phyloP scores from a whole-genome alignment of 2,113 vertebrate species.

The Neoarius graeffei region DNA sequence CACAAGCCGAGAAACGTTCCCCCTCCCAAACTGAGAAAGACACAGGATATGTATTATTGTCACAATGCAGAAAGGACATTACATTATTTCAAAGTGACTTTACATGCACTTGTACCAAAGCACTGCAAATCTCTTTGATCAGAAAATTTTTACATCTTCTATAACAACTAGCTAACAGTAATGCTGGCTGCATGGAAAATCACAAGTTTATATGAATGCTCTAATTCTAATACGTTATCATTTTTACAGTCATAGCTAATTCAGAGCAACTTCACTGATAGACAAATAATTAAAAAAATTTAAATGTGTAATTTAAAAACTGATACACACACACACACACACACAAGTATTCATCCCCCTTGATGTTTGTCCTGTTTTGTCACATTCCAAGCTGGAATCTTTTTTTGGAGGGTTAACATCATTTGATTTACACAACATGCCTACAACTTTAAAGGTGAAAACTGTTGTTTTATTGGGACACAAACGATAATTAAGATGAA shows the following conservation, averaged over 20 bases:
- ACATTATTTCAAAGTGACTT: not conserved
- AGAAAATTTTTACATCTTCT: not conserved
- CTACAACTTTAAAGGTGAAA: no score
- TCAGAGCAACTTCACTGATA: not conserved
- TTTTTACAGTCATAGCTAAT: not conserved
- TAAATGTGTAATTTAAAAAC: no score
- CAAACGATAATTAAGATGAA: no score
- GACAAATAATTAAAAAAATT: not conserved
- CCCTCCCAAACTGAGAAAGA: slow-evolving; percentile 78
- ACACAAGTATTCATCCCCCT: no score
- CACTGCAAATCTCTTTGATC: not conserved
- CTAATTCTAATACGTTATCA: not conserved
- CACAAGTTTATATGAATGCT: not conserved
- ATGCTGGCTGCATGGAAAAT: not conserved
- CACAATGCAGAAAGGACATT: not conserved
- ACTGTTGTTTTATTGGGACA: no score
- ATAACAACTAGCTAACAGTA: not conserved
- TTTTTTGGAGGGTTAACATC: no score
- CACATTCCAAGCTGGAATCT: no score
- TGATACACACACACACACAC: no score
- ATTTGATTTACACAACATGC: no score
- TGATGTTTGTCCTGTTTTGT: no score
- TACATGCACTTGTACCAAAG: not conserved
- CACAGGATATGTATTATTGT: not conserved
- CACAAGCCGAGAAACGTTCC: slow-evolving; percentile 88